These are phyloP conservation scores for Propithecus coquereli DNA, from an alignment of 2,113 vertebrate species.

Conservation along the genomic window DNA sequence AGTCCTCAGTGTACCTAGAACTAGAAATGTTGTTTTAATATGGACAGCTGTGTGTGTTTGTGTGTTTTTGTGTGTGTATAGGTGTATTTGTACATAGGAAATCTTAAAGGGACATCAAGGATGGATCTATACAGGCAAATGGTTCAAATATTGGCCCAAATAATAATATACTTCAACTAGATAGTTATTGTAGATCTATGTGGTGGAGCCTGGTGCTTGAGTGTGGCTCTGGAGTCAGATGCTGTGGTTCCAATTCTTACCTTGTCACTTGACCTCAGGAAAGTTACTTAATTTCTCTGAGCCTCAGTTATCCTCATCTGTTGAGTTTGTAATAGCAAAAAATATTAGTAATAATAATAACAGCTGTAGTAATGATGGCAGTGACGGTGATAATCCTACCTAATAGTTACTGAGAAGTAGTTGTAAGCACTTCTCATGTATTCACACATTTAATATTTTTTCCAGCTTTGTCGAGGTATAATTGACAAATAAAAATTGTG, in stretches of 20 bases:
- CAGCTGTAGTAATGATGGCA: no score
- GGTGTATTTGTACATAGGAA: neutral
- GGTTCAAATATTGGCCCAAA: neutral
- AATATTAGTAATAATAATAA: neutral
- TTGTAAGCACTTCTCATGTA: neutral
- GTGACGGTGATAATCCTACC: neutral
- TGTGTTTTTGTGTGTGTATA: neutral
- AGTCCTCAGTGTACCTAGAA: neutral
- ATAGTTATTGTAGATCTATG: no score
- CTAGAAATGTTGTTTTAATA: neutral
- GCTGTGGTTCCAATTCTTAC: neutral
- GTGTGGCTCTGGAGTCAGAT: neutral
- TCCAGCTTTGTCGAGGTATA: neutral
- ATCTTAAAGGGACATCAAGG: neutral
- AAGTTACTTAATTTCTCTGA: neutral
- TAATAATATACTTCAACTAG: neutral
- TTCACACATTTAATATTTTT: neutral
- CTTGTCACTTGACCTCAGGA: neutral
- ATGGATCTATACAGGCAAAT: neutral
- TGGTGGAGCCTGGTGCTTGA: neutral
- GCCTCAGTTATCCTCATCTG: neutral
- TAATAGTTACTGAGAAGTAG: fast-evolving
- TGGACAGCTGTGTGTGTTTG: neutral
- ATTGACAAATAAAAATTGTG: neutral
- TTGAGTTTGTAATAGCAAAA: neutral